phyloP scores from a whole-genome alignment of 1,140 invertebrate genomes.

The Psix sp. region DNA sequence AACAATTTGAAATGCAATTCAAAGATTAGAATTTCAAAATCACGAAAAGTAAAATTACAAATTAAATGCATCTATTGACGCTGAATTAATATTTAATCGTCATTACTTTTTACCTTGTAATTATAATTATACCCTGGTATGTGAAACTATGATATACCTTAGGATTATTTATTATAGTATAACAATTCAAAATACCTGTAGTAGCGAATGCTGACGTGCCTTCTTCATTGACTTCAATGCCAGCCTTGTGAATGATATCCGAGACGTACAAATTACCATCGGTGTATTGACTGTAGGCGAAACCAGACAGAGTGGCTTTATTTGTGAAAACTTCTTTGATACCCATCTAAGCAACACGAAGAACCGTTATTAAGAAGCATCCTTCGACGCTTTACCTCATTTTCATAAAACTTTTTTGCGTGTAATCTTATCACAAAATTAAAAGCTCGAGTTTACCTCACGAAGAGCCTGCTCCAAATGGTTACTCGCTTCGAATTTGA shows the following conservation, averaged over 20 bases:
- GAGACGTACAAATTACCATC: conserved; percentile 80
- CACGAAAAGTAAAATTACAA: too few species aligned
- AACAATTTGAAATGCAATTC: too few species aligned
- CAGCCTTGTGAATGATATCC: conserved; percentile 87
- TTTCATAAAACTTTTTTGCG: too few species aligned
- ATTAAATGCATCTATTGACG: too few species aligned
- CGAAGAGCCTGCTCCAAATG: conserved; percentile 80
- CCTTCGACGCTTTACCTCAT: background rate
- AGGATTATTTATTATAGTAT: too few species aligned
- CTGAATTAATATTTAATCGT: too few species aligned
- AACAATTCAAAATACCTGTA: too few species aligned
- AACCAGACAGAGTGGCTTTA: conserved; percentile 81
- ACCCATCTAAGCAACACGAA: conserved; percentile 79
- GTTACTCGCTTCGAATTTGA: conserved; percentile 84
- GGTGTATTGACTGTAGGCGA: conserved; percentile 78
- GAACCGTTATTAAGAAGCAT: conserved; percentile 5
- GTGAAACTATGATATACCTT: too few species aligned
- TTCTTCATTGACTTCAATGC: conserved; percentile 89
- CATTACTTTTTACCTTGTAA: too few species aligned
- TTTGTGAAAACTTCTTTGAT: conserved; percentile 83
- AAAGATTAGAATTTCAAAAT: too few species aligned
- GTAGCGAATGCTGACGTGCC: conserved; percentile 87
- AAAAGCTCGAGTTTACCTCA: conserved; percentile 75
- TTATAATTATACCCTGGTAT: too few species aligned
- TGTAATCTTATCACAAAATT: conserved; percentile 26